Conservation (phyloP, 2,797 vertebrate species). For the Euthynnus affinis region DNA sequence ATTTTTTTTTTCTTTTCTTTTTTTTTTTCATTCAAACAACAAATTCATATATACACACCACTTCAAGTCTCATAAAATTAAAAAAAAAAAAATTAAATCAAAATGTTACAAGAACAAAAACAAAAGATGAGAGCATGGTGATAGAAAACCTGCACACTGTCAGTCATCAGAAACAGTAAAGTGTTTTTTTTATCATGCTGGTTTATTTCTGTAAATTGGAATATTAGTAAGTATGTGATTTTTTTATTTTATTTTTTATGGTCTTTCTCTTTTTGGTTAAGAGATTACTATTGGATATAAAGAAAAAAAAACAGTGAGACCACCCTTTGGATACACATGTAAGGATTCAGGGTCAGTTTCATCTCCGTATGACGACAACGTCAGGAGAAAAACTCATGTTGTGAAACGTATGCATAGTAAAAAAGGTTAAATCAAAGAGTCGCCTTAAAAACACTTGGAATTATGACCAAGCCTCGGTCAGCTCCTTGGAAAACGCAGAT, state of each 20-base stretch:
- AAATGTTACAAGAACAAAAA: conserved; percentile 33
- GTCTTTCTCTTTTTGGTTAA: conserved; percentile 32
- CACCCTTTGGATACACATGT: conserved; percentile 31
- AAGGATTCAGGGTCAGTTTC: conserved; percentile 17
- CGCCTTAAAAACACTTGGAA: conserved; percentile 30
- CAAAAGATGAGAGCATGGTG: not conserved
- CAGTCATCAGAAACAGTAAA: conserved; percentile 47
- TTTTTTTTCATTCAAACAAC: conserved; percentile 55
- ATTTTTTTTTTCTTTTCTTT: not conserved
- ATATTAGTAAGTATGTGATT: conserved; percentile 43
- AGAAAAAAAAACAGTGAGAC: conserved; percentile 35
- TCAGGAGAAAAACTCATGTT: conserved; percentile 25
- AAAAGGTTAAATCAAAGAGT: conserved; percentile 8
- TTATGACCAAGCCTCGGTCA: not conserved
- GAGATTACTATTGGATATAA: conserved; percentile 33
- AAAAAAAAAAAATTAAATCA: too few species aligned
- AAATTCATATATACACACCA: conserved; percentile 53
- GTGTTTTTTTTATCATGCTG: conserved; percentile 71
- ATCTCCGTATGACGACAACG: not conserved
- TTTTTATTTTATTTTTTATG: too few species aligned
- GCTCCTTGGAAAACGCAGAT: conserved; percentile 25
- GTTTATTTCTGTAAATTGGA: conserved; percentile 54
- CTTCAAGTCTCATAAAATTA: conserved; percentile 61
- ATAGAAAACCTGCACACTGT: conserved; percentile 43
- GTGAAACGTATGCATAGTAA: conserved; percentile 55